phyloP scores from a whole-genome alignment of 1,140 invertebrate genomes.

The Drosophila tropicalis region DNA sequence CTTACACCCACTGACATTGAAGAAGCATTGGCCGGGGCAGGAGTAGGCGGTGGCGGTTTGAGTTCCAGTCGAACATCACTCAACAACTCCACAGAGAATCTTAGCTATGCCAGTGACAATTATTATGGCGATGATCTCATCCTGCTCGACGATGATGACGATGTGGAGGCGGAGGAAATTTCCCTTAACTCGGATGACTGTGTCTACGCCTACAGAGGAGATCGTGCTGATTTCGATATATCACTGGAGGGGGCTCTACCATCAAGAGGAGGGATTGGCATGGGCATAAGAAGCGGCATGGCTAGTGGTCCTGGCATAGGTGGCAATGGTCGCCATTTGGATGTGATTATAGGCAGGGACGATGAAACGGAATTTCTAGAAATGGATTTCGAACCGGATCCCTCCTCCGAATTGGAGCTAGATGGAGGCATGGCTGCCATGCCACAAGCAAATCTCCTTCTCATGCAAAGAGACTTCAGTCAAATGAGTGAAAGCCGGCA shows the following conservation, averaged over 20 bases:
- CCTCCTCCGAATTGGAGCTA: conserved; percentile 73
- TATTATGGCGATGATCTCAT: conserved; percentile 77
- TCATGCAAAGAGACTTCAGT: conserved; percentile 74
- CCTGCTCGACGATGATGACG: conserved; percentile 62
- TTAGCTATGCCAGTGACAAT: conserved; percentile 77
- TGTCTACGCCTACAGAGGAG: conserved; percentile 79
- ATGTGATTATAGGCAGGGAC: conserved; percentile 52
- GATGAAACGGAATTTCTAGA: conserved; percentile 81
- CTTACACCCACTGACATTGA: conserved; percentile 61
- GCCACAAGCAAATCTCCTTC: conserved; percentile 58
- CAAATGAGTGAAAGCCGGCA: conserved; percentile 65
- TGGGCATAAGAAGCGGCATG: background rate
- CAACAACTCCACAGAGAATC: conserved; percentile 79
- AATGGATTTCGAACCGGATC: conserved; percentile 82
- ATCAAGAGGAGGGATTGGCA: background rate
- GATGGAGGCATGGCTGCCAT: conserved; percentile 24
- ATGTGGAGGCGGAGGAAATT: conserved; percentile 75
- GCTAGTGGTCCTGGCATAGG: conserved; percentile 32
- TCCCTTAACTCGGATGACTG: conserved; percentile 80
- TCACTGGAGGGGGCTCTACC: conserved; percentile 29
- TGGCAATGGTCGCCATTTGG: conserved; percentile 53
- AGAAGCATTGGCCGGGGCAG: conserved; percentile 39
- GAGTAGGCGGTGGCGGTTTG: conserved; percentile 45
- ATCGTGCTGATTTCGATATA: conserved; percentile 70
- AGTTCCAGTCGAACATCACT: conserved; percentile 77